Base-by-base conservation (phyloP, 2,888 invertebrate species). In the Acholoe squamosa region DNA sequence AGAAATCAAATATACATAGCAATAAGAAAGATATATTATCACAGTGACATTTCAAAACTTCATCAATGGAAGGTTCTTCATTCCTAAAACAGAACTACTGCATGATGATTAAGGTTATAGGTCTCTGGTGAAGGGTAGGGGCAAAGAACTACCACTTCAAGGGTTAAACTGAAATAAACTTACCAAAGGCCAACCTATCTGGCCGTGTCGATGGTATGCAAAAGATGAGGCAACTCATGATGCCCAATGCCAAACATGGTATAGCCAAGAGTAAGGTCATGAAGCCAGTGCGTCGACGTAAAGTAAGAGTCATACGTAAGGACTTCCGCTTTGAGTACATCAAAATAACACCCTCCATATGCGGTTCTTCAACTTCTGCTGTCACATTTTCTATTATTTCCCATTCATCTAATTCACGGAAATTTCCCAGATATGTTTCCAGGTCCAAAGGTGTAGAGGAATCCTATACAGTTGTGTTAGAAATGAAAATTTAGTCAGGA, bases 161-260 rank as follows among this genome's bases (percentile, higher is more conserved):
- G n/a, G n/a, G n/a, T n/a, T n/a, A n/a, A n/a, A 43, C 3, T 43
- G 43, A 10, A 43, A 3, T 0, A 28, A 25, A 71, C 71, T 28
- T 14, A 71, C 71, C 71, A 14, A 71, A 71, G 25, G 7, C 25
- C 19, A 28, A 25, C 16, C 71, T 71, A 25, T 71, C 71, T 28
- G 71, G 71, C 25, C 71, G 0, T 3, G 71, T 14, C 3, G 71
- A 28, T 14, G 71, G 71, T 0, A 71, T 71, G 25, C 71, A 71
- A 16, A 71, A 71, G 71, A 71, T 25, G 71, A 71, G 25, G 16
- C 71, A 71, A 28, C 71, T 28, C 71, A 71, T 71, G 71, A 71
- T 0, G 14, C 71, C 25, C 14, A 71, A 25, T 22, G 25, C 28
- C n/a, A 71, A 0, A 28, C 71, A 71, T 22, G 71, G 71, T 28